These are phyloP conservation scores for Choristoneura fumiferana DNA, from an alignment of 1,140 invertebrate species.

Conservation along the genomic window DNA sequence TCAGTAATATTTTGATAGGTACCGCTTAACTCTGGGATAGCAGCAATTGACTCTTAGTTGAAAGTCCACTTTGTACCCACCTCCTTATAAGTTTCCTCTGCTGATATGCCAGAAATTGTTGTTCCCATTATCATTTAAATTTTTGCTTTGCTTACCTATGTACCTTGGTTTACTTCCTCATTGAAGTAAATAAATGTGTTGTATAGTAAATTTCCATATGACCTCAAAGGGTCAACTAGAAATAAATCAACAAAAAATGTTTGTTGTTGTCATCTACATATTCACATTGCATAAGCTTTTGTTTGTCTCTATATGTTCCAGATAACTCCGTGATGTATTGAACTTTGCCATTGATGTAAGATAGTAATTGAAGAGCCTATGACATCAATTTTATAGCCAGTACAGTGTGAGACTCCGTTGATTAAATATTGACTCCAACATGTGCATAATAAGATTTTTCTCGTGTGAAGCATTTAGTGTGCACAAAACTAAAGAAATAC, in stretches of 20 bases:
- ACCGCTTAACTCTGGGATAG: too few species aligned
- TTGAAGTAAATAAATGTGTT: too few species aligned
- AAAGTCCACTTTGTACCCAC: too few species aligned
- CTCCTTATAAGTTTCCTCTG: too few species aligned
- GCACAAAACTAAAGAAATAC: constrained; percentile 69
- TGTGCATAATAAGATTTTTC: constrained; percentile 73
- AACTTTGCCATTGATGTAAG: constrained; percentile 72
- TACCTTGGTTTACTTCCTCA: too few species aligned
- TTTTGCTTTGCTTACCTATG: too few species aligned
- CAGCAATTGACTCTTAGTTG: too few species aligned
- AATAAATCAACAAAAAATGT: constrained; percentile 9
- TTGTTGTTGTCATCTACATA: constrained; percentile 13
- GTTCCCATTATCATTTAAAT: too few species aligned
- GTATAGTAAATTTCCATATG: constrained; percentile 4
- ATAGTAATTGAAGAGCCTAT: constrained; percentile 34
- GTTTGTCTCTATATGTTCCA: constrained; percentile 56
- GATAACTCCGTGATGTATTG: constrained; percentile 42
- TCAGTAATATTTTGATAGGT: too few species aligned
- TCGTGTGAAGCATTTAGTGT: constrained; percentile 64
- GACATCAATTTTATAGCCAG: constrained; percentile 20
- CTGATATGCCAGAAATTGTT: too few species aligned
- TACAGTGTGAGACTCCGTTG: constrained; percentile 20
- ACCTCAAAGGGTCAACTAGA: neutral
- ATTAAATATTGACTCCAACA: constrained; percentile 24
- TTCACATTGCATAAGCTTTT: constrained; percentile 57